Percentiles rank a stretch among this genome's conserved stretches.
Evolutionary conservation across 2,888 invertebrate genomes (phyloP).

Genomic region (Tholera decimalis): DNA sequence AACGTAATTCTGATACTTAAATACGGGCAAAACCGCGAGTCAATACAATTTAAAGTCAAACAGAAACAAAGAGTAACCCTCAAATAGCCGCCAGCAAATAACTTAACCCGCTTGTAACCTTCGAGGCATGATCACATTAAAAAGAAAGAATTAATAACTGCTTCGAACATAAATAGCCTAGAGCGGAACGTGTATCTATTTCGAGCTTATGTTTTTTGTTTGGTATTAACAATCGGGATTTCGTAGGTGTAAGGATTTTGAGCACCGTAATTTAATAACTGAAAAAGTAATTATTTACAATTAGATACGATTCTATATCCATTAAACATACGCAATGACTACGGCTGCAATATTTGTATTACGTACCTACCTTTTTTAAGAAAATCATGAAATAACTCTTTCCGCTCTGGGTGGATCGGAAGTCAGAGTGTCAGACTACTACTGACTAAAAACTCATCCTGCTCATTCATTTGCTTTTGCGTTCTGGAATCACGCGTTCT

Average conservation of each 20-base stretch:
- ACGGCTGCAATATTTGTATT: too few species aligned
- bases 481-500: too few species aligned
- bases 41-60: slow-evolving; percentile 45
- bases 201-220: slow-evolving; percentile 28
- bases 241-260: not conserved
- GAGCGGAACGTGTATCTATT: slow-evolving; percentile 48
- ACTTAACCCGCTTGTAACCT: slow-evolving; percentile 53
- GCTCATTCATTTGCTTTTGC: too few species aligned
- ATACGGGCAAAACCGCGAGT: slow-evolving; percentile 36
- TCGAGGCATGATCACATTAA: slow-evolving; percentile 47
- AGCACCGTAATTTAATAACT: slow-evolving; percentile 4
- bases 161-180: slow-evolving; percentile 40
- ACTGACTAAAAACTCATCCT: too few species aligned
- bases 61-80: slow-evolving; percentile 40
- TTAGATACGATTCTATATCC: too few species aligned
- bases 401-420: too few species aligned
- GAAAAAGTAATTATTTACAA: too few species aligned
- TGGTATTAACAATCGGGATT: not conserved
- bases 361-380: too few species aligned
- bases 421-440: too few species aligned
- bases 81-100: slow-evolving; percentile 48
- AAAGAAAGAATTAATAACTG: slow-evolving; percentile 55
- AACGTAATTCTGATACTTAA: slow-evolving; percentile 17
- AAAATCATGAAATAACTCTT: too few species aligned
- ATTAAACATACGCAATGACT: too few species aligned